phyloP scores from a whole-genome alignment of 2,113 vertebrate genomes.

The Anhinga rufa region DNA sequence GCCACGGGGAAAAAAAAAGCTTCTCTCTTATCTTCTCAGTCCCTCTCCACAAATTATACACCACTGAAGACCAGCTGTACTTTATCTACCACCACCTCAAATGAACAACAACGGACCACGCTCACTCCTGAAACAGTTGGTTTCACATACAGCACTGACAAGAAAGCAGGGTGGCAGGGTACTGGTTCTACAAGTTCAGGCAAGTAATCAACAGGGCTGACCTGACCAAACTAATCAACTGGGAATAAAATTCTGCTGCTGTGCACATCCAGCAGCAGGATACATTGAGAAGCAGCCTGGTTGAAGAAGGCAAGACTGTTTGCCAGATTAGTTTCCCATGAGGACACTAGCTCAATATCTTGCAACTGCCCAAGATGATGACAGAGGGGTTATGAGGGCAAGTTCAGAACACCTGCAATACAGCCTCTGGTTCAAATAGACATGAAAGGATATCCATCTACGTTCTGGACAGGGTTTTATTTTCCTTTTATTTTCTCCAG shows the following conservation, averaged over 20 bases:
- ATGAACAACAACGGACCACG: accelerated
- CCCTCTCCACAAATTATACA: not conserved
- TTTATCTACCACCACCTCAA: not conserved
- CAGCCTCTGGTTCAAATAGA: not conserved
- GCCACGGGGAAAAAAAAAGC: not conserved
- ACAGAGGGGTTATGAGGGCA: not conserved
- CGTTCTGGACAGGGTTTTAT: not conserved
- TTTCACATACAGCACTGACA: accelerated
- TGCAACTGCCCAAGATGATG: not conserved
- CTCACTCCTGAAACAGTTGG: not conserved
- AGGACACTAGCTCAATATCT: not conserved
- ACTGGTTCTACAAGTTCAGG: not conserved
- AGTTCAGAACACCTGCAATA: not conserved
- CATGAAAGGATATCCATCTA: not conserved
- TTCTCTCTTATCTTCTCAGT: not conserved
- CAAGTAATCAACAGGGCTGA: not conserved
- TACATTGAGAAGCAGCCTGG: not conserved
- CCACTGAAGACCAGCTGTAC: too few species aligned
- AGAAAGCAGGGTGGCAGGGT: not conserved
- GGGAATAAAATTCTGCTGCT: not conserved
- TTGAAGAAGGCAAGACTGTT: not conserved
- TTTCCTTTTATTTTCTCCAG: not conserved
- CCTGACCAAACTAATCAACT: not conserved
- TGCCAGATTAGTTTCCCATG: accelerated
- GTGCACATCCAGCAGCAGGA: not conserved